Evolutionary conservation across 2,113 vertebrate species (phyloP).

Genomic region (Prinia subflava): DNA sequence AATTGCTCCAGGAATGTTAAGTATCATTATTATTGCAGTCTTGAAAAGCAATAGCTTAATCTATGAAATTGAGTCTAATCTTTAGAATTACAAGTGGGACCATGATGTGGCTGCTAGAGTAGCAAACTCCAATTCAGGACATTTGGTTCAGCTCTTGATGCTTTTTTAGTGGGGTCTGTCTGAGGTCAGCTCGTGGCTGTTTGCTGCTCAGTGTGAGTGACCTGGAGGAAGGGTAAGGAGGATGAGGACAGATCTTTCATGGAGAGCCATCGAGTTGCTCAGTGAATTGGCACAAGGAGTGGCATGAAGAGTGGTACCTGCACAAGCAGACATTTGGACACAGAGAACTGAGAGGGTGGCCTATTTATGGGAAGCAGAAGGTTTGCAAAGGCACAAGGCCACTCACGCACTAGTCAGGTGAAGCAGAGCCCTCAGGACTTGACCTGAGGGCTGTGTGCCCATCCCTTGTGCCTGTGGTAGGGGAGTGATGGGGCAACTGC

Average conservation of each 20-base stretch:
- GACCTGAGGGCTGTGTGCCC: neutral
- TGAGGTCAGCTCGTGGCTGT: neutral
- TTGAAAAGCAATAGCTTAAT: slow-evolving; percentile 29
- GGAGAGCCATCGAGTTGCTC: neutral
- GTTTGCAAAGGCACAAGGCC: neutral
- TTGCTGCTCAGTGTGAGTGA: neutral
- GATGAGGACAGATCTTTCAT: neutral
- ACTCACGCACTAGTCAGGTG: neutral
- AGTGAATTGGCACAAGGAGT: neutral
- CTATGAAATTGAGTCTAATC: neutral
- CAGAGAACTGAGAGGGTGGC: neutral
- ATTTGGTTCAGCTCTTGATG: neutral
- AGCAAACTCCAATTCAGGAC: neutral
- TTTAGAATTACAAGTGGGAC: neutral
- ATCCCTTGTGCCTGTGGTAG: rapidly evolving
- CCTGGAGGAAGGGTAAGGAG: neutral
- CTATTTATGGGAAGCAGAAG: neutral
- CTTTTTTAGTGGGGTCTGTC: neutral
- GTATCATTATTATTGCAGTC: slow-evolving; percentile 19
- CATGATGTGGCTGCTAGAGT: neutral
- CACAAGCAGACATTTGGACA: neutral
- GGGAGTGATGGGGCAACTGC: neutral
- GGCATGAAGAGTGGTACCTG: neutral
- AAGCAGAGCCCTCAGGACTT: neutral
- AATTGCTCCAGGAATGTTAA: slow-evolving; percentile 19